These are phyloP conservation scores for Steinernema hermaphroditum DNA, from an alignment of 2,888 invertebrate species.

Conservation along the genomic window DNA sequence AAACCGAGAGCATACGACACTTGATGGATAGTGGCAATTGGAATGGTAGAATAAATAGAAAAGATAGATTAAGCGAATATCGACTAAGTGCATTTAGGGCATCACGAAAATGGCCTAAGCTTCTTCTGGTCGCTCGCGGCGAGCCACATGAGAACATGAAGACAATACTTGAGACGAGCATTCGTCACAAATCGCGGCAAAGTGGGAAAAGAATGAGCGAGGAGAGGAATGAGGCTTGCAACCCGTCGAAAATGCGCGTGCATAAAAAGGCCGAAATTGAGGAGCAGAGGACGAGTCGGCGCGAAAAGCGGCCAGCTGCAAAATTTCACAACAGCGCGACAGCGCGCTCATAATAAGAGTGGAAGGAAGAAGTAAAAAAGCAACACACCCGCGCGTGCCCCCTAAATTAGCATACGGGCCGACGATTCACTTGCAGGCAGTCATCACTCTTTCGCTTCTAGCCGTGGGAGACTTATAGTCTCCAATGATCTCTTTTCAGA, in stretches of 20 bases:
- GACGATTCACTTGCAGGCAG: not conserved
- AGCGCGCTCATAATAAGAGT: not conserved
- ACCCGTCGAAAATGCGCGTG: not conserved
- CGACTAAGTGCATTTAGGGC: not conserved
- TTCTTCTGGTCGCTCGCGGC: not conserved
- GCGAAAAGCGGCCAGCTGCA: slow-evolving; percentile 26
- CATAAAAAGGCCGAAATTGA: slow-evolving; percentile 13
- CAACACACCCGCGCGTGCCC: not conserved
- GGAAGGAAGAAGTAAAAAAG: not conserved
- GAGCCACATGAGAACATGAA: not conserved
- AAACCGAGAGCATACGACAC: not conserved
- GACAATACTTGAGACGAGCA: not conserved
- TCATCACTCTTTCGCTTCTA: slow-evolving; percentile 16
- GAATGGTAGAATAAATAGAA: not conserved
- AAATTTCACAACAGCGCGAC: slow-evolving; percentile 14
- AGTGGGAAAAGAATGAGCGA: slow-evolving; percentile 19
- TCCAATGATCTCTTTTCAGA: too few species aligned
- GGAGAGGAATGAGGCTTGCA: not conserved
- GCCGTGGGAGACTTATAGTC: too few species aligned
- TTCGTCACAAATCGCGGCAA: slow-evolving; percentile 19
- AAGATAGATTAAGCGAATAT: not conserved
- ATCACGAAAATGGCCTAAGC: not conserved
- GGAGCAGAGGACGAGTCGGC: slow-evolving; percentile 5
- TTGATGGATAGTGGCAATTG: not conserved
- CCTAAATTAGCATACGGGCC: slow-evolving; percentile 16